A percentile compares a stretch with the other conserved stretches of the same genome.
Conservation (phyloP, 2,888 invertebrate species). For the Pheosia gnoma region DNA sequence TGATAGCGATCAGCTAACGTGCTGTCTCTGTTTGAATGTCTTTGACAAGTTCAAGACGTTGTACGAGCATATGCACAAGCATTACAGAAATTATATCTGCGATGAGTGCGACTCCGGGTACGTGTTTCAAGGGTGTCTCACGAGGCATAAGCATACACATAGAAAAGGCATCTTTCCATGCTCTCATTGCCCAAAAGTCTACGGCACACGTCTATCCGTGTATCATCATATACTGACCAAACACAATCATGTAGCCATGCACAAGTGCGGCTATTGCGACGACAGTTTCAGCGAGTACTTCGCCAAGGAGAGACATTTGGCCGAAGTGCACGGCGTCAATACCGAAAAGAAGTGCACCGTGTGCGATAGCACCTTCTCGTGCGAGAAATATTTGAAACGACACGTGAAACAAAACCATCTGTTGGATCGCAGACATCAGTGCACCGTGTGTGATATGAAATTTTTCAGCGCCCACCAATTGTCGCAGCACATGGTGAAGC, state of each 20-base stretch:
- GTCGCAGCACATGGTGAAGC: conserved; percentile 44
- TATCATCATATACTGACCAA: not conserved
- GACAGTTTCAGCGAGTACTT: not conserved
- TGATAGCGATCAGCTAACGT: not conserved
- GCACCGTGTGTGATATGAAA: conserved; percentile 60
- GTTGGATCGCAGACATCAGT: conserved; percentile 50
- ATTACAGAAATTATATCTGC: conserved; percentile 47
- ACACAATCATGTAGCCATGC: not conserved
- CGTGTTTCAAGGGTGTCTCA: not conserved
- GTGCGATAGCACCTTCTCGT: conserved; percentile 22
- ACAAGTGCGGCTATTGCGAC: conserved; percentile 3
- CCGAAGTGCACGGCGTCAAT: not conserved
- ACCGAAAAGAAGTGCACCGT: conserved; percentile 15
- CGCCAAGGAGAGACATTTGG: not conserved
- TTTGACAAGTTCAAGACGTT: conserved; percentile 44
- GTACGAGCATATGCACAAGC: conserved; percentile 46
- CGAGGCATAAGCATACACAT: not conserved
- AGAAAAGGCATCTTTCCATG: conserved; percentile 3
- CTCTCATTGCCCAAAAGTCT: not conserved
- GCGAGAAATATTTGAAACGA: conserved; percentile 11
- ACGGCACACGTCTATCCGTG: not conserved
- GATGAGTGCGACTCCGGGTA: conserved; percentile 10
- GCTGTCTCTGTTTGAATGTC: conserved; percentile 7
- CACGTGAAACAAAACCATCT: conserved; percentile 35
- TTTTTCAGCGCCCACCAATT: conserved; percentile 22